Evolutionary conservation across 1,140 invertebrate species (phyloP).

Genomic region (Mylabris phalerata): DNA sequence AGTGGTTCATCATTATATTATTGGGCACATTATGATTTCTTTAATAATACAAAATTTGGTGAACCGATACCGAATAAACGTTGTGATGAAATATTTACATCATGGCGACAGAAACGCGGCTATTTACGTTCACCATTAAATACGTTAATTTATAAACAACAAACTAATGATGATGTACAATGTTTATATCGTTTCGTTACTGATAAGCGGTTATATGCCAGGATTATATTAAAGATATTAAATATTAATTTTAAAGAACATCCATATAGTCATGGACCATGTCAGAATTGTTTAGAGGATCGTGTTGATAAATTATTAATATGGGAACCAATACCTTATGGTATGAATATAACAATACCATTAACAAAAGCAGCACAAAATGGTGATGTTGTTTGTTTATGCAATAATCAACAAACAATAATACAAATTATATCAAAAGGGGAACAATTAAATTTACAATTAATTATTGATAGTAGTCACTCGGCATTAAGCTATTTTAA

Average conservation of each 20-base stretch:
- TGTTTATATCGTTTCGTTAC: constrained; percentile 80
- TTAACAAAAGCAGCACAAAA: constrained; percentile 49
- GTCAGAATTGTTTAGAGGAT: constrained; percentile 75
- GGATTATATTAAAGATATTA: constrained; percentile 67
- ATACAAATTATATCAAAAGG: constrained; percentile 65
- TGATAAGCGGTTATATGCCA: constrained; percentile 67
- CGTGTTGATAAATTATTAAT: constrained; percentile 74
- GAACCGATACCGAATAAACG: constrained; percentile 68
- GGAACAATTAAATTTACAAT: constrained; percentile 67
- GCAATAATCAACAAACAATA: constrained; percentile 52
- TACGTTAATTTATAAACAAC: constrained; percentile 75
- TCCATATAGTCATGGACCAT: constrained; percentile 70
- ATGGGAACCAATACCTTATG: constrained; percentile 56
- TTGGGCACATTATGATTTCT: constrained; percentile 89
- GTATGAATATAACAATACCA: constrained; percentile 44
- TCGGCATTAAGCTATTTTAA: constrained; percentile 83
- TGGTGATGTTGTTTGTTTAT: constrained; percentile 54
- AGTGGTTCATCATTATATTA: constrained; percentile 81
- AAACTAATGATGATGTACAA: constrained; percentile 58
- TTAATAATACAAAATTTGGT: constrained; percentile 79
- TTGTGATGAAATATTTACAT: constrained; percentile 79
- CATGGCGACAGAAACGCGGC: constrained; percentile 66
- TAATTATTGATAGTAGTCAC: constrained; percentile 73
- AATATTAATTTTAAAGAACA: constrained; percentile 66
- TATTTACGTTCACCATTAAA: constrained; percentile 72